Base-by-base conservation (phyloP, 2,888 invertebrate genomes). In the Ophion ventricosus region DNA sequence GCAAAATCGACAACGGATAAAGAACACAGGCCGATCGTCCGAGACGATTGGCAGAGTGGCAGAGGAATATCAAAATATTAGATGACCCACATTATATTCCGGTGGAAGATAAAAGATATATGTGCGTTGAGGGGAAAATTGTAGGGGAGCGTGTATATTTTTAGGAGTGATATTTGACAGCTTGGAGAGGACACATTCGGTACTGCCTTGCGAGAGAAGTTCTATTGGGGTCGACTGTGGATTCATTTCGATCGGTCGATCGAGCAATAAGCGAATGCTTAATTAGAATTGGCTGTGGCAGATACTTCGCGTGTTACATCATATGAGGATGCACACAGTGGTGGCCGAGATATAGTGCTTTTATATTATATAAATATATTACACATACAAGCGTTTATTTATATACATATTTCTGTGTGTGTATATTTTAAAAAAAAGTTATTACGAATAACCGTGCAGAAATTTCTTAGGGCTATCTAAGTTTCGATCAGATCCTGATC, bases 221-320 rank as follows among this genome's bases (percentile, higher is more conserved):
- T 17, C 43, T 61, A 75, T 69, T 69, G n/a, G 74, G 29, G 61
- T 25, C 57, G 23, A 26, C 61, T n/a, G 25, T 11, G n/a, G 43
- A 59, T 25, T 35, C 29, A 67, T 75, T 59, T 56, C 75, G 80
- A 80, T 80, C 75, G 75, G 67, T 69, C 54, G 25, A 69, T 49
- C 75, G 67, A 40, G 56, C 69, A 80, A 80, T 80, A 80, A 80
- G 75, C 75, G 69, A 29, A 69, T 80, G 35, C 63, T 67, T 63
- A 67, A 80, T 80, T 80, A 69, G 69, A 75, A 80, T 80, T 75
- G 75, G 61, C 69, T 67, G 57, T 63, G 49, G 17, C 61, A 80
- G 74, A n/a, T 35, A 26, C 49, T 25, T 74, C 43, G 11, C 10
- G 72, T 17, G 23, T 59, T 49, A 26, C 14, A 63, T 49, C 23